Percentiles rank a stretch among this genome's conserved stretches.
Conservation (phyloP, 2,888 invertebrate species). For the Caenorhabditis sp. region DNA sequence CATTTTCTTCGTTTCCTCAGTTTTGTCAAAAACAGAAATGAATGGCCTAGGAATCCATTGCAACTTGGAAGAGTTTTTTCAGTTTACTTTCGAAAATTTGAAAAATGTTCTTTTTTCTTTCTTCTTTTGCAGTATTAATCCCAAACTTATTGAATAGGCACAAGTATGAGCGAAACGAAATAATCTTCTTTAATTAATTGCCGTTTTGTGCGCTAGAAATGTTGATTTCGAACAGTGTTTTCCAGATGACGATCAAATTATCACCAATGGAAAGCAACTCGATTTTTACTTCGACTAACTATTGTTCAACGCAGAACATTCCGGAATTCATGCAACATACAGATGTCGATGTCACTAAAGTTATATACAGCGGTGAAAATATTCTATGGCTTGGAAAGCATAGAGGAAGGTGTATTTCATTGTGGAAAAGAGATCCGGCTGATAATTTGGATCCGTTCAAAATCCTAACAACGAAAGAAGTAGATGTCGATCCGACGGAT, state of each 20-base stretch:
- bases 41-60: no score
- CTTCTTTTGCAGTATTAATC: no score
- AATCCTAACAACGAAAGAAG: constrained; percentile 17
- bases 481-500: constrained; percentile 35
- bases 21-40: no score
- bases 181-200: no score
- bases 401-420: constrained; percentile 20
- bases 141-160: no score
- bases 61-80: no score
- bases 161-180: no score
- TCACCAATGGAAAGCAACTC: not conserved
- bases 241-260: not conserved
- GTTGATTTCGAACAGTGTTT: no score
- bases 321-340: constrained; percentile 31
- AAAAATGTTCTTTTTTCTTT: no score
- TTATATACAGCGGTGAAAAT: constrained; percentile 8
- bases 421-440: constrained; percentile 19
- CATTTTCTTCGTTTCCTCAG: no score
- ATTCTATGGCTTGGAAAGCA: constrained; percentile 29
- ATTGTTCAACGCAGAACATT: not conserved
- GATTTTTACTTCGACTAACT: not conserved
- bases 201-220: no score
- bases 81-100: no score
- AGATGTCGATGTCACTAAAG: constrained; percentile 34
- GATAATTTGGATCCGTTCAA: constrained; percentile 27